phyloP scores from a whole-genome alignment of 30 jellyfish, hydroid and myxozoan species.

The Aurelia sp. region DNA sequence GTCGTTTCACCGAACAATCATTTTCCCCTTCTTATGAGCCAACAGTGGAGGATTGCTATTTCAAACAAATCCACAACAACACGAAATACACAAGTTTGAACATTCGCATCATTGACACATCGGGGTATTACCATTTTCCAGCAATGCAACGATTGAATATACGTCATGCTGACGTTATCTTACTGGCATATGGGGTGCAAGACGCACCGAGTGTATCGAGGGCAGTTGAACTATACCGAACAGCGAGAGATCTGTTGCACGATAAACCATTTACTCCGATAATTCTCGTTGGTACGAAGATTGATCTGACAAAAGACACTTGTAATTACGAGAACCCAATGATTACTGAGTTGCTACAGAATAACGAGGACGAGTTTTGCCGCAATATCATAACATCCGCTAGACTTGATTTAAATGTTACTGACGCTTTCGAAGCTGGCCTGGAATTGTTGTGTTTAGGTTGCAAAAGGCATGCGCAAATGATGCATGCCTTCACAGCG shows the following conservation, averaged over 20 bases:
- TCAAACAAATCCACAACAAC: constrained; percentile 7
- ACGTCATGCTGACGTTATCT: constrained; percentile 36
- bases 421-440: constrained; percentile 41
- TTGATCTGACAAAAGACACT: constrained; percentile 24
- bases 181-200: constrained; percentile 48
- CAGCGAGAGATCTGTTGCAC: constrained; percentile 5
- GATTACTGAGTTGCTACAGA: constrained; percentile 12
- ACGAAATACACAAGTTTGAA: not conserved
- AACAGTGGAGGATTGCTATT: constrained; percentile 56
- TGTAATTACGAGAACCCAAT: constrained; percentile 13
- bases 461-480: too few relatives aligned
- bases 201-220: constrained; percentile 6
- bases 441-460: constrained; percentile 3
- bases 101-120: constrained; percentile 36
- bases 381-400: constrained; percentile 61
- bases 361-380: not conserved
- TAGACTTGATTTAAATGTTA: constrained; percentile 31
- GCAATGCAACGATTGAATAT: constrained; percentile 63
- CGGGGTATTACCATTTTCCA: constrained; percentile 61
- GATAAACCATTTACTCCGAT: constrained; percentile 23
- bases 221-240: not conserved
- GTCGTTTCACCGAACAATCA: constrained; percentile 15
- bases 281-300: constrained; percentile 45
- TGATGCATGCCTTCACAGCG: too few relatives aligned
- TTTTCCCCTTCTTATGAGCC: constrained; percentile 36